Percentiles rank a stretch among this genome's conserved stretches.
These are phyloP conservation scores for Ficedula albicollis DNA, from an alignment of 2,797 vertebrate species.

Conservation along the genomic window DNA sequence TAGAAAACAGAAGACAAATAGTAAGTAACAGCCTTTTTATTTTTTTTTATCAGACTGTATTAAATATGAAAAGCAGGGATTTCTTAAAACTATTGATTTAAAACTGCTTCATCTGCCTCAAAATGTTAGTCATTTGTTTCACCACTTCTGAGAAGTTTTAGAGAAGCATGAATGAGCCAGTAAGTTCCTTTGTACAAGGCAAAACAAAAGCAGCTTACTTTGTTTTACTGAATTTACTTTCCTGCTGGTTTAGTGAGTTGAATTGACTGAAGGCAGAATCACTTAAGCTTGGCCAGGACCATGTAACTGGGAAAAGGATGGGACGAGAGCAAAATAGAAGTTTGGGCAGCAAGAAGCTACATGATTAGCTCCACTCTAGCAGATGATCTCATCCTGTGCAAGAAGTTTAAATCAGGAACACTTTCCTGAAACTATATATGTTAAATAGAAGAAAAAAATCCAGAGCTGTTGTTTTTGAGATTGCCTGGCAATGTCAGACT, in stretches of 20 bases:
- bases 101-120: background rate
- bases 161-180: background rate
- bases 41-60: background rate
- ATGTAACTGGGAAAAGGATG: background rate
- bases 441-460: background rate
- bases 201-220: background rate
- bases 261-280: background rate
- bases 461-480: background rate
- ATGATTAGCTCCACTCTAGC: rapidly evolving
- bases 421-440: background rate
- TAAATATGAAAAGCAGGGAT: background rate
- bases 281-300: background rate
- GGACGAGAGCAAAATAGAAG: background rate
- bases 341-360: background rate
- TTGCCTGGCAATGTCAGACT: background rate
- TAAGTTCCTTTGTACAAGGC: background rate
- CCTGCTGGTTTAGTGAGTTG: background rate
- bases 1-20: conserved; percentile 95
- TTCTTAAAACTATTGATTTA: background rate
- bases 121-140: background rate
- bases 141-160: background rate
- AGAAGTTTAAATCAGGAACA: background rate
- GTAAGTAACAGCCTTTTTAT: conserved; percentile 77
- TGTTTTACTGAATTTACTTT: background rate
- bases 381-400: background rate